phyloP scores from a whole-genome alignment of 2,113 vertebrate species.

The Echinops telfairi region DNA sequence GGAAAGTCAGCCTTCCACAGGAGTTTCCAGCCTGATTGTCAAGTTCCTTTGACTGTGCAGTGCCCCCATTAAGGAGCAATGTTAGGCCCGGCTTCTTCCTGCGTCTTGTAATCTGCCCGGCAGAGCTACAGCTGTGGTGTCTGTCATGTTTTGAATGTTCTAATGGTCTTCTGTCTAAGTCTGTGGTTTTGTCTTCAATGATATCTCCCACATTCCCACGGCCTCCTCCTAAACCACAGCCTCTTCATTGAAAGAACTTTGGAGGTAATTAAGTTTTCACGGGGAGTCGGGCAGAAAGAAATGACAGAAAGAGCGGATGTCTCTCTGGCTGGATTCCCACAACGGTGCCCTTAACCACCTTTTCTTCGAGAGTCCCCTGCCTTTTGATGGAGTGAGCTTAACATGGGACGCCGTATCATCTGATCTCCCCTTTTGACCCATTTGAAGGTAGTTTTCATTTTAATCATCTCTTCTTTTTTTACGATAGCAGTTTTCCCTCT shows the following conservation, averaged over 20 bases:
- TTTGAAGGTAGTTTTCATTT: too few relatives aligned
- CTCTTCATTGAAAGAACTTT: slow-evolving; percentile 26
- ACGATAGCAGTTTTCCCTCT: too few relatives aligned
- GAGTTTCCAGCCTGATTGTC: not conserved
- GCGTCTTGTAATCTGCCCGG: not conserved
- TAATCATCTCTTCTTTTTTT: too few relatives aligned
- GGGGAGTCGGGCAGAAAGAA: not conserved
- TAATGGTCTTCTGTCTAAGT: not conserved
- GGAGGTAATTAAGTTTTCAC: not conserved
- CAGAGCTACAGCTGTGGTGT: not conserved
- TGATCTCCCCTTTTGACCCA: too few relatives aligned
- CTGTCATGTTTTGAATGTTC: not conserved
- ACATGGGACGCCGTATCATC: too few relatives aligned
- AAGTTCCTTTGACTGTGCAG: not conserved
- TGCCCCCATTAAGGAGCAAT: slow-evolving; percentile 18
- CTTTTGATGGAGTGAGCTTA: too few relatives aligned
- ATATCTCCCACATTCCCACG: not conserved
- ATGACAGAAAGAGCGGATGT: not conserved
- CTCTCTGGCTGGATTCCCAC: not conserved
- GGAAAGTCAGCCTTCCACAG: not conserved
- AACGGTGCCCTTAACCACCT: not conserved
- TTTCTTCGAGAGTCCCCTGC: too few relatives aligned
- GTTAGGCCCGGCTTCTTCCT: not conserved
- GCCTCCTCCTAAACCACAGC: not conserved
- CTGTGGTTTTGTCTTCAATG: not conserved